Evolutionary conservation across 2,888 invertebrate species (phyloP), one percentile per base, ranked within the genome.

Genomic region (Drosophila longiperda): DNA sequence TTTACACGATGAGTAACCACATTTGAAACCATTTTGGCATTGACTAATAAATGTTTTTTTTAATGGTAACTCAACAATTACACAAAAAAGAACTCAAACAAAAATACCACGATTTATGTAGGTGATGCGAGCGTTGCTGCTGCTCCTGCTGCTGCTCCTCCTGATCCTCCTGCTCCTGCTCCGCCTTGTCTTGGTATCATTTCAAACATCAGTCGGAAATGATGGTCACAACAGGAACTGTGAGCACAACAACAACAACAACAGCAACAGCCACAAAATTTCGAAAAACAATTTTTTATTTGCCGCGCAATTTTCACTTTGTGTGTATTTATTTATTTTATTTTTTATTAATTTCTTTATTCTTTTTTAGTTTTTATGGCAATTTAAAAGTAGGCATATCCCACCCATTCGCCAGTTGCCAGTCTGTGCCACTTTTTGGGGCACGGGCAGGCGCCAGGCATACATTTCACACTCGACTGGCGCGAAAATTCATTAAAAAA

Each of bases 401-500:
- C 45, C 59, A n/a, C 29, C 29, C 45, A 23, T 20, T 36, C 12
- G 20, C 26, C 17, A 26, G 26, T 26, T 26, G 26, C 5, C 17
- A 34, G 3, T 36, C 54, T 7, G 26, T 12, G 9, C 7, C 29
- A 45, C n/a, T 34, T 49, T 40, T 49, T n/a, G 57, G 20, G 12
- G 42, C 53, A 15, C 33, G 59, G 48, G 26, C 63, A 57, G 54
- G 60, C 60, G 60, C 42, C 60, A 52, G 48, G 60, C 79, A 82
- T 89, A 87, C 90, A 91, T 91, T 92, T 92, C 88, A 92, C 92
- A 91, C 91, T 91, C 90, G 90, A 91, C 84, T 91, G 91, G 89
- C 90, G 90, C 83, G 87, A 91, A 91, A 92, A 91, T 92, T 92
- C 92, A 92, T 92, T 92, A 91, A 81, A 80, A 80, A 78, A 78